These are phyloP conservation scores for Pyrgilauda ruficollis DNA, from an alignment of 2,113 vertebrate species.

Conservation along the genomic window DNA sequence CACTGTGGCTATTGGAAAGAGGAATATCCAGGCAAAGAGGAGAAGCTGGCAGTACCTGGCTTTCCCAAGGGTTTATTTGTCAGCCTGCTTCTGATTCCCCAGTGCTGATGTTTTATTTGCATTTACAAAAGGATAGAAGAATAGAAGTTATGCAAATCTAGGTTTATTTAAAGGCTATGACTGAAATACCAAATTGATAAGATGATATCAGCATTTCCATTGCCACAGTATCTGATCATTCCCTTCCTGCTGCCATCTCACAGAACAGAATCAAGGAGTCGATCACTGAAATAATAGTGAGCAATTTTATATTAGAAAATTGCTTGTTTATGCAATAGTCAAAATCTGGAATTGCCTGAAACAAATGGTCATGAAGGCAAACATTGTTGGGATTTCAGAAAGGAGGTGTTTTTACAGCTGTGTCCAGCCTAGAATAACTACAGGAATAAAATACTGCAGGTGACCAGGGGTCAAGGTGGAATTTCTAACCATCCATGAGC, in stretches of 20 bases:
- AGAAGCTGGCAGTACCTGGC: not conserved
- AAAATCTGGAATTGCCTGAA: not conserved
- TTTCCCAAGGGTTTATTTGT: not conserved
- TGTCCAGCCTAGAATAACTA: not conserved
- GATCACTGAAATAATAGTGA: slow-evolving; percentile 17
- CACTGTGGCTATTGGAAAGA: not conserved
- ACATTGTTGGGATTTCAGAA: not conserved
- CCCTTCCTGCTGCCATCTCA: not conserved
- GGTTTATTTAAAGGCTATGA: not conserved
- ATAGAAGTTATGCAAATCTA: not conserved
- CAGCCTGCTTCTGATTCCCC: not conserved
- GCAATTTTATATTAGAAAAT: slow-evolving; percentile 13
- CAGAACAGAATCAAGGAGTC: slow-evolving; percentile 1
- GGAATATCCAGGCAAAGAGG: not conserved
- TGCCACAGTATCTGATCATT: not conserved
- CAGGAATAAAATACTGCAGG: not conserved
- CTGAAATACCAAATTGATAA: slow-evolving; percentile 16
- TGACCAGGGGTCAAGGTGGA: not conserved
- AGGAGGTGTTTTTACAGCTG: not conserved
- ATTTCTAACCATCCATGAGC: not conserved
- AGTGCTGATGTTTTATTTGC: not conserved
- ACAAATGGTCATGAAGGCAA: not conserved
- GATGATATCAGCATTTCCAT: not conserved
- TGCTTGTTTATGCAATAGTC: not conserved
- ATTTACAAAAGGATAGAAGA: not conserved